These are phyloP conservation scores for Oeneis ivallda DNA, from an alignment of 2,888 invertebrate genomes.

Conservation along the genomic window DNA sequence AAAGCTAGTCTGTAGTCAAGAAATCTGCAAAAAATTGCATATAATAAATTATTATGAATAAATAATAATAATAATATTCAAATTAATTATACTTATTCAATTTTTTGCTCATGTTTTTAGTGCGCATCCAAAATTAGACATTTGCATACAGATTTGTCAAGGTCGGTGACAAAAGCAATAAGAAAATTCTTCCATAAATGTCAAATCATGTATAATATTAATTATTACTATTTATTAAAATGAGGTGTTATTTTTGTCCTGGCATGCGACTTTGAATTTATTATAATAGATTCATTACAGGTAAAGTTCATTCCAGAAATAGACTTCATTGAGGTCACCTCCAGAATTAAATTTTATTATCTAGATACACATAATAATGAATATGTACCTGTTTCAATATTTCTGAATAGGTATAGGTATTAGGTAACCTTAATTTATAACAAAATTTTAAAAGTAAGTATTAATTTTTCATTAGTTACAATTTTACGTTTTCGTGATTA, in stretches of 20 bases:
- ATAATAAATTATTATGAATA: too few relatives aligned
- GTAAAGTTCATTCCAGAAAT: not conserved
- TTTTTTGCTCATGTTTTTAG: too few relatives aligned
- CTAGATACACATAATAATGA: too few relatives aligned
- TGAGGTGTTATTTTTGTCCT: conserved; percentile 1
- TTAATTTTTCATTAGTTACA: too few relatives aligned
- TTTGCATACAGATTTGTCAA: conserved; percentile 3
- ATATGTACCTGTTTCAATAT: too few relatives aligned
- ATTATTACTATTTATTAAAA: not conserved
- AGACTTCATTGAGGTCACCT: not conserved
- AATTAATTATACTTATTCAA: too few relatives aligned
- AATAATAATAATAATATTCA: too few relatives aligned
- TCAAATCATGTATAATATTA: not conserved
- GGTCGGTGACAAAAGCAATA: not conserved
- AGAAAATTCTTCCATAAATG: conserved; percentile 2
- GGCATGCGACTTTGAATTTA: not conserved
- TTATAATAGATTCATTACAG: not conserved
- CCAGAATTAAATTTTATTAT: not conserved
- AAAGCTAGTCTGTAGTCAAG: too few relatives aligned
- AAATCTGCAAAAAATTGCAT: too few relatives aligned
- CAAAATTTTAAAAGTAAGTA: too few relatives aligned
- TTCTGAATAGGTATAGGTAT: not conserved
- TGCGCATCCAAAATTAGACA: not conserved
- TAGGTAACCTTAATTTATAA: too few relatives aligned
- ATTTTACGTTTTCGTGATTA: too few relatives aligned